These are phyloP conservation scores for Porites rus DNA, from an alignment of 92 coral and sea anemone genomes.

Conservation along the genomic window DNA sequence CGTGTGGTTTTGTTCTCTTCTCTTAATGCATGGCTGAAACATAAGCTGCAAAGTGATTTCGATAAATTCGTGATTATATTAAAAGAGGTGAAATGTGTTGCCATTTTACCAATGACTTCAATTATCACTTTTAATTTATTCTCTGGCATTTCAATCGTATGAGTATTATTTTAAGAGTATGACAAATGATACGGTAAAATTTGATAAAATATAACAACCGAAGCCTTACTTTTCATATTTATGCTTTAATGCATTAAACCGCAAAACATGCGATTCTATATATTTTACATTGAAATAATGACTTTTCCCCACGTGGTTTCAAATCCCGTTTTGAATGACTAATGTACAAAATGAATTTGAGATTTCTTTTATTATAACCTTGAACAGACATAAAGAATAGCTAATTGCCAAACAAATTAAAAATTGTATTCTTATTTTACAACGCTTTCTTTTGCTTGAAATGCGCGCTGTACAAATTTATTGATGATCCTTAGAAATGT, in stretches of 20 bases:
- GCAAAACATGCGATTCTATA: neutral
- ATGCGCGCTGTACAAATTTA: neutral
- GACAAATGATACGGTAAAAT: neutral
- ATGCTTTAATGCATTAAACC: neutral
- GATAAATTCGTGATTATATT: too few species aligned
- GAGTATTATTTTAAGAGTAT: neutral
- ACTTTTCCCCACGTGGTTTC: conserved; percentile 21
- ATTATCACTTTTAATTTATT: neutral
- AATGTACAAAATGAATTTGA: conserved; percentile 30
- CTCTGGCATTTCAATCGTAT: neutral
- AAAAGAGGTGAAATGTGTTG: neutral
- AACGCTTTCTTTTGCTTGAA: neutral
- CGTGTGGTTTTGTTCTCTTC: too few species aligned
- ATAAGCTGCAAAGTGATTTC: too few species aligned
- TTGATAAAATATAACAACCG: neutral
- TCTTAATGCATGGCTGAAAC: too few species aligned
- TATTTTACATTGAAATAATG: conserved; percentile 18
- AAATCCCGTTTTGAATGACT: conserved; percentile 18
- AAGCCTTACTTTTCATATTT: neutral
- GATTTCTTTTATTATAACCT: conserved; percentile 27
- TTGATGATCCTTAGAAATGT: neutral
- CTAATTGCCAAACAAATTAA: conserved; percentile 55
- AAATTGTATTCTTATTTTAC: conserved; percentile 8
- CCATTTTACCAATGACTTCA: neutral
- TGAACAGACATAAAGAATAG: conserved; percentile 21